Evolutionary conservation across 2,888 invertebrate species (phyloP).

Genomic region (Pogonocherus hispidulus): DNA sequence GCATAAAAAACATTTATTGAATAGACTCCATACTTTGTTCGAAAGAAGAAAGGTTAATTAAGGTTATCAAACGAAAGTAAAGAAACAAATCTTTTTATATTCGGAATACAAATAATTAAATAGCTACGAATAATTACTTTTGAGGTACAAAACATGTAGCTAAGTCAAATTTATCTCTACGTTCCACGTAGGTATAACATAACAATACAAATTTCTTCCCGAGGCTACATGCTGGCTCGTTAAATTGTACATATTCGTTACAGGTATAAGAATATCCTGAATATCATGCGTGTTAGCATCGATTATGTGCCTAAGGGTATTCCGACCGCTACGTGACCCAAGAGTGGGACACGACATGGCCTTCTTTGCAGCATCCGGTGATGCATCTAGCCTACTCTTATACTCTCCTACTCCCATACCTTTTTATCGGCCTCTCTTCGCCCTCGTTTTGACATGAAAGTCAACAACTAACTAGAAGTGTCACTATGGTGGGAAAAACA

Average conservation of each 20-base stretch:
- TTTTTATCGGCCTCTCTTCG: slow-evolving; percentile 24
- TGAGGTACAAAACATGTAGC: no score
- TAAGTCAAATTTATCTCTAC: no score
- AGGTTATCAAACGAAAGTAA: no score
- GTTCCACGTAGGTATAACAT: no score
- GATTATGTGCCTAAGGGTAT: slow-evolving; percentile 42
- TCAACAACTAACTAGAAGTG: slow-evolving; percentile 36
- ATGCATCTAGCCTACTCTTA: slow-evolving; percentile 28
- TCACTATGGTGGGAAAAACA: slow-evolving; percentile 31
- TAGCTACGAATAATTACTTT: no score
- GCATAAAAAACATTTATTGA: no score
- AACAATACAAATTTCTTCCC: not conserved
- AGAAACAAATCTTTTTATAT: no score
- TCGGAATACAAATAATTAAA: no score
- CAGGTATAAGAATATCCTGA: slow-evolving; percentile 17
- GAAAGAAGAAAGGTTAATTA: no score
- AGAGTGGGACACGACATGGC: slow-evolving; percentile 48
- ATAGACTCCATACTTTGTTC: no score
- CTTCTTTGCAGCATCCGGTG: slow-evolving; percentile 34
- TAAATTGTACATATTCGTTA: slow-evolving; percentile 5
- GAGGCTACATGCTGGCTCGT: not conserved
- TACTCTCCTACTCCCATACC: not conserved
- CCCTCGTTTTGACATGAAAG: slow-evolving; percentile 30
- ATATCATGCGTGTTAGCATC: slow-evolving; percentile 25
- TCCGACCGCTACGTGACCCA: slow-evolving; percentile 52